phyloP scores from a whole-genome alignment of 2,113 vertebrate species.

The Terrapene triunguis region DNA sequence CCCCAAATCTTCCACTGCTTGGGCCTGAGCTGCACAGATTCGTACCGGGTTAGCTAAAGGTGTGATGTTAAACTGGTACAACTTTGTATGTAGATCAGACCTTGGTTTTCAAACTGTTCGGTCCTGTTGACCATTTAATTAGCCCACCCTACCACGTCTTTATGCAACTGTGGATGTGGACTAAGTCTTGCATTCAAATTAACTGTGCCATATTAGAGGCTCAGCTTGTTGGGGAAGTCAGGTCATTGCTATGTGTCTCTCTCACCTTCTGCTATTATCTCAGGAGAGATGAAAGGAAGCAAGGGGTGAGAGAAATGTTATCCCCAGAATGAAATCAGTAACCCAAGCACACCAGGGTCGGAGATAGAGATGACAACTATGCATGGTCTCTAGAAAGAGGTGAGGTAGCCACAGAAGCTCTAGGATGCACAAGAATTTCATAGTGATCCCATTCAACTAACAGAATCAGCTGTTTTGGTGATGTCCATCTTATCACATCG shows the following conservation, averaged over 20 bases:
- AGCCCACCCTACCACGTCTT: background rate
- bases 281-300: background rate
- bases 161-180: background rate
- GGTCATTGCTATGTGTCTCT: accelerated
- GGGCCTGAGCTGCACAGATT: background rate
- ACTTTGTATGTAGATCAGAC: background rate
- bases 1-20: background rate
- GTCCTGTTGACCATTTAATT: background rate
- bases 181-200: accelerated
- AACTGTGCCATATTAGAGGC: background rate
- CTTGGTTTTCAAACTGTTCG: background rate
- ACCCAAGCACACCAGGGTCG: background rate
- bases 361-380: background rate
- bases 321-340: background rate
- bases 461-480: background rate
- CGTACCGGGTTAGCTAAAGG: background rate
- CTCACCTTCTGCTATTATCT: background rate
- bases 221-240: background rate
- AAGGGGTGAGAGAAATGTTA: background rate
- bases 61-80: background rate
- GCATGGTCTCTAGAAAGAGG: background rate
- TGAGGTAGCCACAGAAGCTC: accelerated
- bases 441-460: background rate
- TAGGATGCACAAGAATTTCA: accelerated
- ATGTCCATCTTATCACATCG: background rate